Conservation (phyloP, 2,888 invertebrate genomes). For the Ophion ventricosus region DNA sequence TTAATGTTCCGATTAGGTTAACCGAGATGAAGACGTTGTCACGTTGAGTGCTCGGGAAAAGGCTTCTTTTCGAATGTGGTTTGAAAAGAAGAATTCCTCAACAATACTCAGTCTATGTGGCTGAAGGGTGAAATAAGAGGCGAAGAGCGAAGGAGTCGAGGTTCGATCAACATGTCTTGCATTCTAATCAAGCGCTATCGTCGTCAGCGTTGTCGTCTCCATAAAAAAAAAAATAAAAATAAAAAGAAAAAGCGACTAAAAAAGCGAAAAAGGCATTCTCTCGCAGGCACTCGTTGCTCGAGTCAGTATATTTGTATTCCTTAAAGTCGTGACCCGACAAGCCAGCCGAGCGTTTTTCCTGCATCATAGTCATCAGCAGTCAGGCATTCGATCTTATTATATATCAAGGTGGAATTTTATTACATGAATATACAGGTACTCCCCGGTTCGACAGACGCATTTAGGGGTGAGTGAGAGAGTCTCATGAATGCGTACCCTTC, state of each 20-base stretch:
- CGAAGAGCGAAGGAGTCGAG: slow-evolving; percentile 35
- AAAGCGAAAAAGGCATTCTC: slow-evolving; percentile 29
- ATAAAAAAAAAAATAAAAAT: slow-evolving; percentile 43
- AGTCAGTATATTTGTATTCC: slow-evolving; percentile 49
- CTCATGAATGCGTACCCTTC: neutral
- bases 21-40: no score
- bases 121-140: slow-evolving; percentile 28
- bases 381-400: slow-evolving; percentile 55
- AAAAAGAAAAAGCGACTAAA: slow-evolving; percentile 22
- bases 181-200: slow-evolving; percentile 70
- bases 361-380: slow-evolving; percentile 45
- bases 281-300: slow-evolving; percentile 30
- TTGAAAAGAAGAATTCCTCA: neutral
- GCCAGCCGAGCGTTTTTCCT: slow-evolving; percentile 36
- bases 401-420: slow-evolving; percentile 30
- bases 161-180: slow-evolving; percentile 76
- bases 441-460: slow-evolving; percentile 28
- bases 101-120: neutral
- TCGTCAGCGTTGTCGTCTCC: slow-evolving; percentile 41
- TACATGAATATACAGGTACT: slow-evolving; percentile 7
- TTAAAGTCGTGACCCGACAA: slow-evolving; percentile 23
- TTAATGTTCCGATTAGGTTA: no score
- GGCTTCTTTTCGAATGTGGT: no score
- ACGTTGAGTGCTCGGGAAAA: no score
- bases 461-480: neutral